These are phyloP conservation scores for Nymphalis urticae DNA, from an alignment of 2,888 invertebrate genomes.

Conservation along the genomic window DNA sequence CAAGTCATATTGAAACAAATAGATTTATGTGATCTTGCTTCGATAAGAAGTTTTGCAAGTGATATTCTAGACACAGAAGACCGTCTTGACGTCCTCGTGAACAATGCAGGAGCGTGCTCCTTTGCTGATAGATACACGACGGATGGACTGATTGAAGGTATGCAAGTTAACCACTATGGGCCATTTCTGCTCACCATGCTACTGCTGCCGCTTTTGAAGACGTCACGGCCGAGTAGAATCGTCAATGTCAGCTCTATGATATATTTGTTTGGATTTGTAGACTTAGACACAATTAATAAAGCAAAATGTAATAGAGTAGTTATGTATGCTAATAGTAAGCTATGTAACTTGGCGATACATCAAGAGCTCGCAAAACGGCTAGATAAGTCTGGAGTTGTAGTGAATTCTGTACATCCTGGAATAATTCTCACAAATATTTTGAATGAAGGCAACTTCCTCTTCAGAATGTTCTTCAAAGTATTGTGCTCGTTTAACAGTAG, in stretches of 20 bases:
- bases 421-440: slow-evolving; percentile 88
- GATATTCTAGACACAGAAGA: slow-evolving; percentile 54
- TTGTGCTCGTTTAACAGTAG: slow-evolving; percentile 63
- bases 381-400: slow-evolving; percentile 79
- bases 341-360: slow-evolving; percentile 54
- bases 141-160: slow-evolving; percentile 81
- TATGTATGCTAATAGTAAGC: slow-evolving; percentile 51
- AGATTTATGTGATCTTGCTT: slow-evolving; percentile 50
- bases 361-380: slow-evolving; percentile 52
- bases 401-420: slow-evolving; percentile 90
- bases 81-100: slow-evolving; percentile 63
- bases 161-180: slow-evolving; percentile 81
- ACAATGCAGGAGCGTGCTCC: slow-evolving; percentile 62
- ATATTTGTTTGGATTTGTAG: slow-evolving; percentile 84
- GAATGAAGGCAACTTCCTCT: slow-evolving; percentile 73
- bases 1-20: slow-evolving; percentile 41
- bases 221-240: slow-evolving; percentile 81
- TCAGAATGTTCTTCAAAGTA: slow-evolving; percentile 14
- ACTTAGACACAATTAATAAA: slow-evolving; percentile 72
- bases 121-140: slow-evolving; percentile 56
- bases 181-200: slow-evolving; percentile 84
- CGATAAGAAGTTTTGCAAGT: slow-evolving; percentile 69
- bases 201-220: slow-evolving; percentile 78
- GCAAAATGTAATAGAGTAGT: slow-evolving; percentile 17
- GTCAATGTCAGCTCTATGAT: slow-evolving; percentile 88